Conservation (phyloP, 2,113 vertebrate genomes). For the Perca flavescens region DNA sequence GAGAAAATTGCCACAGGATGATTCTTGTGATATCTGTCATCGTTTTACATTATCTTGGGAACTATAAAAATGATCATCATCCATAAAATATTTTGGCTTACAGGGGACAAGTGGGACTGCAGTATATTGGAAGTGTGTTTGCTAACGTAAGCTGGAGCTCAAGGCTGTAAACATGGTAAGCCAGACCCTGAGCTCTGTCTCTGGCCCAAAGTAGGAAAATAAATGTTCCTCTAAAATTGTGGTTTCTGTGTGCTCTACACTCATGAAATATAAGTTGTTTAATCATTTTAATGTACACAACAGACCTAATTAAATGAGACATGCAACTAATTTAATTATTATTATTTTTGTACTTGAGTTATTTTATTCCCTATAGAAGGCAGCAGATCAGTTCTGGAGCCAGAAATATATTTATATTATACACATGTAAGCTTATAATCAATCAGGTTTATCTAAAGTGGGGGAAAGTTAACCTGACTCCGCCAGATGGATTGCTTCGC, state of each 20-base stretch:
- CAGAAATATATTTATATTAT: not conserved
- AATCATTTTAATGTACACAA: constrained; percentile 5
- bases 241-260: not conserved
- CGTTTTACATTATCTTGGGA: constrained; percentile 51
- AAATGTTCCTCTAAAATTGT: not conserved
- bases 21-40: constrained; percentile 32
- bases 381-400: not conserved
- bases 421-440: not conserved
- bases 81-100: constrained; percentile 41
- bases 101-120: constrained; percentile 12
- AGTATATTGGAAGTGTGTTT: constrained; percentile 43
- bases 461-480: not conserved
- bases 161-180: constrained; percentile 46
- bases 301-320: constrained; percentile 7
- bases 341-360: too few relatives aligned
- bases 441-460: not conserved
- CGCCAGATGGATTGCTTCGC: too few relatives aligned
- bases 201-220: not conserved
- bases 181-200: constrained; percentile 24
- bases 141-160: constrained; percentile 44
- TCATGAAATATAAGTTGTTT: constrained; percentile 13
- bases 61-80: constrained; percentile 60
- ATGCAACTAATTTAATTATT: too few relatives aligned
- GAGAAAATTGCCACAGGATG: constrained; percentile 36
- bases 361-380: not conserved